phyloP scores from a whole-genome alignment of 64 coral and sea anemone genomes.

The Astreopora myriophthalma region DNA sequence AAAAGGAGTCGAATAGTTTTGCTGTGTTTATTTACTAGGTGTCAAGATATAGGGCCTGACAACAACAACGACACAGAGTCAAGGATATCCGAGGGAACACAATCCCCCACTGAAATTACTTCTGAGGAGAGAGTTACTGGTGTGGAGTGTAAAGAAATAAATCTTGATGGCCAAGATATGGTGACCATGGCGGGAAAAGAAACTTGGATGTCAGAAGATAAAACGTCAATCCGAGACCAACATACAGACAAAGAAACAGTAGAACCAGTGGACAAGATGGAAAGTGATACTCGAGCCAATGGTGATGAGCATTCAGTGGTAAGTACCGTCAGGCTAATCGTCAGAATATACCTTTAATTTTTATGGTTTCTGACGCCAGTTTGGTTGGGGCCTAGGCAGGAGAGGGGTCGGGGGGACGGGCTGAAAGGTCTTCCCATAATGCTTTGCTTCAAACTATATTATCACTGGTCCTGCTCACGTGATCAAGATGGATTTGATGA shows the following conservation, averaged over 20 bases:
- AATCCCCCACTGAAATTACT: too few species aligned
- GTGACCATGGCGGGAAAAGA: neutral
- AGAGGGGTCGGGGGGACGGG: too few species aligned
- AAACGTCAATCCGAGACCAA: neutral
- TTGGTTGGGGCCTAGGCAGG: neutral
- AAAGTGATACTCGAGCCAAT: neutral
- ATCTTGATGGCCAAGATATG: neutral
- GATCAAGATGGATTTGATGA: too few species aligned
- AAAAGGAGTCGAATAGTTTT: too few species aligned
- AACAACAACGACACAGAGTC: neutral
- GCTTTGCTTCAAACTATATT: too few species aligned
- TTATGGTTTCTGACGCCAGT: neutral
- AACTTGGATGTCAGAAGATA: neutral
- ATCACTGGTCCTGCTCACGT: too few species aligned
- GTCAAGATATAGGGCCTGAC: neutral
- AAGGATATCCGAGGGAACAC: neutral
- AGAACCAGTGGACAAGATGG: neutral
- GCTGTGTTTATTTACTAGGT: neutral
- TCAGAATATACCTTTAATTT: too few species aligned
- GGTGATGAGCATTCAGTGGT: neutral
- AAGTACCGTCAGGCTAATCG: too few species aligned
- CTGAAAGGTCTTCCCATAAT: too few species aligned
- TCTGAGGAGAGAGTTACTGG: neutral
- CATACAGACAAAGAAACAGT: too few species aligned
- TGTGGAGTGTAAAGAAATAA: neutral